These are phyloP conservation scores for Raja brachyura DNA, from an alignment of 2,113 vertebrate species.

Conservation along the genomic window DNA sequence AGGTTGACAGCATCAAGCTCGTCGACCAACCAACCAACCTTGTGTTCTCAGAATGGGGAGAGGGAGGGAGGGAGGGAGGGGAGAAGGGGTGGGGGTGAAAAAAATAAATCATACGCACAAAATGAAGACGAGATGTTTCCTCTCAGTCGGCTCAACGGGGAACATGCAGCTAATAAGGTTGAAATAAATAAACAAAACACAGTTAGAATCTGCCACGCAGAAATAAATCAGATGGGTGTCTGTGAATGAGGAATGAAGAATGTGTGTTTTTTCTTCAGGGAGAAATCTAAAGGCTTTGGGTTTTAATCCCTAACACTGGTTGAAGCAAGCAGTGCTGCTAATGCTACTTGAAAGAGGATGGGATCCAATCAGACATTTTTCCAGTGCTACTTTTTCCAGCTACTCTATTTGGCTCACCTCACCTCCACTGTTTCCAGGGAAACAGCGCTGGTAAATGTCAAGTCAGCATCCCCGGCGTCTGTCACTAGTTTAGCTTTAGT, in stretches of 20 bases:
- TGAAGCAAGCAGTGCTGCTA: not conserved
- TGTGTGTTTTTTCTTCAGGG: not conserved
- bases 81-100: no score
- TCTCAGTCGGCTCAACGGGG: constrained; percentile 49
- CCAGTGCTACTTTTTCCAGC: constrained; percentile 48
- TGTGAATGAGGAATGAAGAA: not conserved
- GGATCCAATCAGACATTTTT: constrained; percentile 38
- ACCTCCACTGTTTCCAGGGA: constrained; percentile 82
- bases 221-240: not conserved
- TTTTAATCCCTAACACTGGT: not conserved
- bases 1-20: constrained; percentile 75
- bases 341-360: constrained; percentile 27
- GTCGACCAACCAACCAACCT: constrained; percentile 77
- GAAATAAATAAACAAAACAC: not conserved
- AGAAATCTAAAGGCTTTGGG: not conserved
- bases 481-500: not conserved
- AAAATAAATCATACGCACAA: constrained; percentile 62
- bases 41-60: constrained; percentile 64
- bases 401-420: constrained; percentile 62
- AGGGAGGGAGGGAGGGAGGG: constrained; percentile 41
- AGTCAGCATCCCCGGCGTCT: constrained; percentile 34
- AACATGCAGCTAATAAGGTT: not conserved
- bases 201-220: not conserved
- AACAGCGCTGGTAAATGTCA: constrained; percentile 73
- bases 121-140: constrained; percentile 50